Evolutionary conservation across 2,797 vertebrate genomes (phyloP).

Genomic region (Enteromius fasciolatus): DNA sequence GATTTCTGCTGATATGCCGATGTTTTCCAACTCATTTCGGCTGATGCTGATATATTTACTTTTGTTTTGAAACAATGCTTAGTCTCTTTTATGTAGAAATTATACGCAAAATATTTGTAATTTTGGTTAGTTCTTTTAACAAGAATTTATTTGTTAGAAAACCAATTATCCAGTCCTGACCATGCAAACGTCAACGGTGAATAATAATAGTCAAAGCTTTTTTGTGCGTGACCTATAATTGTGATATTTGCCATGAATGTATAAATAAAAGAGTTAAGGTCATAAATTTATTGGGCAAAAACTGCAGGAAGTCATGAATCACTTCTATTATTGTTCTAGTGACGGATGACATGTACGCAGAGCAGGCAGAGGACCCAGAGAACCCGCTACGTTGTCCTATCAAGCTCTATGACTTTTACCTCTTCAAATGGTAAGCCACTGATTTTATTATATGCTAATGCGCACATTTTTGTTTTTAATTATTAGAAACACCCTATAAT

Average conservation of each 20-base stretch:
- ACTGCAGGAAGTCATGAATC: not conserved
- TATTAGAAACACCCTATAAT: not conserved
- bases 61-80: too few relatives aligned
- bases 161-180: not conserved
- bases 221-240: not conserved
- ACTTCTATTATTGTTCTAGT: slow-evolving; percentile 69
- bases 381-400: slow-evolving; percentile 98
- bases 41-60: too few relatives aligned
- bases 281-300: not conserved
- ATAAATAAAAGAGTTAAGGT: not conserved
- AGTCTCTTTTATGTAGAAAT: too few relatives aligned
- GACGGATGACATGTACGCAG: slow-evolving; percentile 97
- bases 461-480: not conserved
- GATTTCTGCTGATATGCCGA: too few relatives aligned
- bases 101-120: too few relatives aligned
- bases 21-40: too few relatives aligned
- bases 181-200: not conserved
- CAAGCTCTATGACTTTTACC: slow-evolving; percentile 99
- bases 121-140: too few relatives aligned
- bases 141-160: too few relatives aligned
- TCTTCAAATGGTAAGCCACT: slow-evolving; percentile 96
- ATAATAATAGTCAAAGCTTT: not conserved
- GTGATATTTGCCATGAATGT: not conserved
- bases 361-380: slow-evolving; percentile 96
- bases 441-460: not conserved